Evolutionary conservation across 2,797 vertebrate species (phyloP), one percentile per base, ranked within the genome.

Genomic region (Onychomys torridus): DNA sequence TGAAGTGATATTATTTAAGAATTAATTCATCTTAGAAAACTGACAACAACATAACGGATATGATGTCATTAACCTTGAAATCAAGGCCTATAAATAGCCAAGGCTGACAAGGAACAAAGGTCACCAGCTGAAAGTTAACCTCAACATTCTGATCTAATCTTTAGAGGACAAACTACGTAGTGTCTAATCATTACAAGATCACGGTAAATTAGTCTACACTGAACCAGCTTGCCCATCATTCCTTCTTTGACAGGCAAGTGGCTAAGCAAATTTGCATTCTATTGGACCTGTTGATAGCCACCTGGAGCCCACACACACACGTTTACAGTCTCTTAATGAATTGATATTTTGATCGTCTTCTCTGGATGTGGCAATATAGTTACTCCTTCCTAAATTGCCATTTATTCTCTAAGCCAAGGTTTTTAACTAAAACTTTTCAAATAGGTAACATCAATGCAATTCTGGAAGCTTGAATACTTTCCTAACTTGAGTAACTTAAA

Each of bases 41-140:
- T 94, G 91, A 97, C 94, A 97, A 97, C 94, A 97, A 46, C 43
- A 93, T 97, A 92, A 96, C 93, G 67, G 73, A 88, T 93, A 92
- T 65, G 93, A 92, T 71, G 16, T 97, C 89, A 76, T 95, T 97
- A 97, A 97, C 93, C 81, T 97, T 97, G 96, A 97, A 97, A 96
- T 1, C 57, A 90, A 86, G 84, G 77, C 25, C 49, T 95, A 88
- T 88, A 96, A 96, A 94, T 78, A 94, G 61, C 63, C 81, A 52
- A 55, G 94, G 67, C 23, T 97, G 90, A 82, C 57, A 84, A 86
- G 63, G 77, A 94, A 52, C 81, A 96, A 95, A 96, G 78, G 89
- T 96, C 65, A 71, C 69, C 10, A 79, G 91, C 12, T 79, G 88
- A 97, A 94, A 69, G 34, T 90, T 91, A 91, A 63, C 13, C 34